A percentile compares a stretch with the other conserved stretches of the same genome.
phyloP scores from a whole-genome alignment of 2,888 invertebrate genomes.

The Drosophila melanosoma region DNA sequence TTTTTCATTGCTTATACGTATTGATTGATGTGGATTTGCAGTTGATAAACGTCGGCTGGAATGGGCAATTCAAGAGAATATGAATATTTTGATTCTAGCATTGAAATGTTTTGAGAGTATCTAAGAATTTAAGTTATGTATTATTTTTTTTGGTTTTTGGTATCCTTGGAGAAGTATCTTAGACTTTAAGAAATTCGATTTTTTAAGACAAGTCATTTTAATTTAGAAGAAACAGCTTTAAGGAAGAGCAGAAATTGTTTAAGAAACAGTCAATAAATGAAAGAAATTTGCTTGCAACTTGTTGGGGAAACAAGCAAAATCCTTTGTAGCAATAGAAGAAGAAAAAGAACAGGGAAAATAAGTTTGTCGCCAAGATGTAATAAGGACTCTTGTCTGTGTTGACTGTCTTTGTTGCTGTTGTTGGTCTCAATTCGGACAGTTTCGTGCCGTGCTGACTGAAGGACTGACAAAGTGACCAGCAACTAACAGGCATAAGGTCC shows the following conservation, averaged over 20 bases:
- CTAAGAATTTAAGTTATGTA: not conserved
- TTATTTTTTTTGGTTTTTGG: not conserved
- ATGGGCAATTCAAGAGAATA: not conserved
- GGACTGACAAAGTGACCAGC: constrained; percentile 74
- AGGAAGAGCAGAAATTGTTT: constrained; percentile 8
- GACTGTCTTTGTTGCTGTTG: constrained; percentile 35
- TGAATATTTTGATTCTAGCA: constrained; percentile 11
- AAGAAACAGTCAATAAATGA: constrained; percentile 38
- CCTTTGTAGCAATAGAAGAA: constrained; percentile 32
- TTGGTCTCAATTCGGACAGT: constrained; percentile 34
- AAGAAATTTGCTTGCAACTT: constrained; percentile 58
- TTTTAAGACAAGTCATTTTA: constrained; percentile 12
- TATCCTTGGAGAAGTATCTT: not conserved
- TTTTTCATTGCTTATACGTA: constrained; percentile 70
- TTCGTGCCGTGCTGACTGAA: constrained; percentile 35
- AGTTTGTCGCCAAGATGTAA: constrained; percentile 77
- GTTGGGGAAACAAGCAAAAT: constrained; percentile 69
- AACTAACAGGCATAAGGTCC: constrained; percentile 37
- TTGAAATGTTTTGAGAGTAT: not conserved
- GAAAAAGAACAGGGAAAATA: constrained; percentile 46
- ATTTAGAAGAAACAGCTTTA: constrained; percentile 12
- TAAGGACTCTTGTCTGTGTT: constrained; percentile 58
- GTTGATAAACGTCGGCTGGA: constrained; percentile 18
- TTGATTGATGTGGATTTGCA: constrained; percentile 67
- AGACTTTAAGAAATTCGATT: not conserved